Evolutionary conservation across 1,140 invertebrate genomes (phyloP).

Genomic region (Conus ventricosus): DNA sequence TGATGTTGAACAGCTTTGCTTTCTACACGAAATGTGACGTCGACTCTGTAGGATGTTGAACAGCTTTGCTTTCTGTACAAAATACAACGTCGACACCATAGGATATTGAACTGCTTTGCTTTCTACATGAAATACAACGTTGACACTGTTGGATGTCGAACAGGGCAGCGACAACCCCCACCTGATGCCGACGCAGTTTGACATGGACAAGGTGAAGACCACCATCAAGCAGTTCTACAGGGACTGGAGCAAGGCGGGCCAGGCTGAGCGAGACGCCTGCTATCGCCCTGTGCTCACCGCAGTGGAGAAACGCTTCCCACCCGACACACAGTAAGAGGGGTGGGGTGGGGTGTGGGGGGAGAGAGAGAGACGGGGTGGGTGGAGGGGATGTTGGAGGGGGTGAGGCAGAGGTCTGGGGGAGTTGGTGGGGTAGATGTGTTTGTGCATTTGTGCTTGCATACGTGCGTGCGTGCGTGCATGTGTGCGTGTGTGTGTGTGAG

Average conservation of each 20-base stretch:
- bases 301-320: conserved; percentile 85
- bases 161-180: conserved; percentile 32
- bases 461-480: too few species aligned
- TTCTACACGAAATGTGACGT: too few species aligned
- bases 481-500: too few species aligned
- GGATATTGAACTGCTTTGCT: not conserved
- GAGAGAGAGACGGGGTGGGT: not conserved
- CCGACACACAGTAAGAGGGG: not conserved
- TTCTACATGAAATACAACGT: too few species aligned
- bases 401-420: not conserved
- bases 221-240: conserved; percentile 95
- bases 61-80: too few species aligned
- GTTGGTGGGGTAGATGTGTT: not conserved
- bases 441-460: too few species aligned
- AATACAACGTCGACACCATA: too few species aligned
- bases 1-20: too few species aligned
- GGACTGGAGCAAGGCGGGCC: conserved; percentile 92
- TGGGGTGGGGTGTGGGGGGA: not conserved
- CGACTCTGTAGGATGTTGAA: not conserved
- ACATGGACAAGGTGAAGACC: conserved; percentile 91
- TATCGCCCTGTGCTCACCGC: conserved; percentile 94
- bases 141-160: not conserved
- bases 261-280: conserved; percentile 87
- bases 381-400: not conserved
- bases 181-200: conserved; percentile 66